Evolutionary conservation across 2,888 invertebrate genomes (phyloP).

Genomic region (Polietes domitor): DNA sequence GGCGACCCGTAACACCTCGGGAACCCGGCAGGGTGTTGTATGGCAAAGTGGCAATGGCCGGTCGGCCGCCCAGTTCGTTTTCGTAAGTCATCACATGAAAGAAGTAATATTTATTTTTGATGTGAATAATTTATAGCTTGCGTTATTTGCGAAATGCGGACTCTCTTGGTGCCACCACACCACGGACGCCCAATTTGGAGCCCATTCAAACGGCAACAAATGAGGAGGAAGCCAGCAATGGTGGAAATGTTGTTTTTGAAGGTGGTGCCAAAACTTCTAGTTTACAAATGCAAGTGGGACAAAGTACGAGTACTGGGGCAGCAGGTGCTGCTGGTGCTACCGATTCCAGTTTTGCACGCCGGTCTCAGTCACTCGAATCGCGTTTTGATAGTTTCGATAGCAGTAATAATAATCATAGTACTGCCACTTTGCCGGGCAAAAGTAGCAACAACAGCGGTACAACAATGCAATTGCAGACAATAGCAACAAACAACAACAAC

Average conservation of each 20-base stretch:
- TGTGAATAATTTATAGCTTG: conserved; percentile 81
- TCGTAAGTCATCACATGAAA: conserved; percentile 82
- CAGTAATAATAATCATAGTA: conserved; percentile 16
- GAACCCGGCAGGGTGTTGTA: conserved; percentile 90
- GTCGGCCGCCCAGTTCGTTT: conserved; percentile 89
- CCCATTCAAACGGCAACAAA: conserved; percentile 69
- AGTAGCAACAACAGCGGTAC: conserved; percentile 25
- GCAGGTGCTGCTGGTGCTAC: background rate
- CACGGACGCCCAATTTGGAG: conserved; percentile 79
- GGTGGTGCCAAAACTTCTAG: background rate
- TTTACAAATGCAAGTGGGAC: background rate
- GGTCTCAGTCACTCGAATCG: conserved; percentile 70
- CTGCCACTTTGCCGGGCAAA: conserved; percentile 34
- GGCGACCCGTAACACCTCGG: conserved; percentile 92
- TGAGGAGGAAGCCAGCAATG: conserved; percentile 44
- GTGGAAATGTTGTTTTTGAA: background rate
- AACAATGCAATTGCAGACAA: conserved; percentile 33
- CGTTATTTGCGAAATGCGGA: conserved; percentile 83
- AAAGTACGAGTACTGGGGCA: conserved; percentile 1
- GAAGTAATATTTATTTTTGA: conserved; percentile 14
- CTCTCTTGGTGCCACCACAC: conserved; percentile 76
- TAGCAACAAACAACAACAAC: conserved; percentile 52
- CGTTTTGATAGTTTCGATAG: conserved; percentile 65
- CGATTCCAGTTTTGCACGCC: conserved; percentile 47
- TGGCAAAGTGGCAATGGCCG: conserved; percentile 83